Conservation (phyloP, 2,797 vertebrate species). For the Lepidocolaptes lacrymiger region DNA sequence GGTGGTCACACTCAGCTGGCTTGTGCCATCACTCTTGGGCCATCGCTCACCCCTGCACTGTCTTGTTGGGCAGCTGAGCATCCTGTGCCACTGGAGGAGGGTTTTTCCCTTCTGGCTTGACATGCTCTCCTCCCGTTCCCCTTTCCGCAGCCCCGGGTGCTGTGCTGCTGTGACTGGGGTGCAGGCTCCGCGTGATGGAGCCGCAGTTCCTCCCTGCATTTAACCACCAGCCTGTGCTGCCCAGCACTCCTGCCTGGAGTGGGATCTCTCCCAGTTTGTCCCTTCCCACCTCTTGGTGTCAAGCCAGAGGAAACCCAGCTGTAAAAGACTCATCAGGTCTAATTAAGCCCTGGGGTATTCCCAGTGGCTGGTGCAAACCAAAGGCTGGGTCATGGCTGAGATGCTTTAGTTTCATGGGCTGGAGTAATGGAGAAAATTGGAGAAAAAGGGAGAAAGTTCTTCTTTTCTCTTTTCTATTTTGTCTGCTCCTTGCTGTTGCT, state of each 20-base stretch:
- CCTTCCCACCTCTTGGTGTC: not conserved
- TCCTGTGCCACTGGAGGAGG: not conserved
- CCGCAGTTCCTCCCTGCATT: accelerated
- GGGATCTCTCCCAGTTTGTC: not conserved
- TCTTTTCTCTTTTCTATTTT: not conserved
- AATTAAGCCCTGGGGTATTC: not conserved
- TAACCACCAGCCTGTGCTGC: not conserved
- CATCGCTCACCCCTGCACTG: accelerated
- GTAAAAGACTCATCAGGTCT: not conserved
- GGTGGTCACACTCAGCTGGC: not conserved
- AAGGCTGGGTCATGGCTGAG: not conserved
- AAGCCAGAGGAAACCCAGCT: not conserved
- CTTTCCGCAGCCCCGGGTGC: not conserved
- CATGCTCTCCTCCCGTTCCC: not conserved
- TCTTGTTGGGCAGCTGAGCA: accelerated
- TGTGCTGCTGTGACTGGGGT: accelerated
- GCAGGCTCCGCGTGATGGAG: not conserved
- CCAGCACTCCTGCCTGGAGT: not conserved
- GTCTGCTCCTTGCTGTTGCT: not conserved
- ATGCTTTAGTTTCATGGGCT: accelerated
- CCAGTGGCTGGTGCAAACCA: not conserved
- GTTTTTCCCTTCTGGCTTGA: not conserved
- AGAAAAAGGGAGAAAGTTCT: not conserved
- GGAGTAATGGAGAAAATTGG: not conserved
- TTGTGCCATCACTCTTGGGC: accelerated